Evolutionary conservation across 2,113 vertebrate species (phyloP), one percentile per base, ranked within the genome.

Genomic region (Planiliza haematocheilus): DNA sequence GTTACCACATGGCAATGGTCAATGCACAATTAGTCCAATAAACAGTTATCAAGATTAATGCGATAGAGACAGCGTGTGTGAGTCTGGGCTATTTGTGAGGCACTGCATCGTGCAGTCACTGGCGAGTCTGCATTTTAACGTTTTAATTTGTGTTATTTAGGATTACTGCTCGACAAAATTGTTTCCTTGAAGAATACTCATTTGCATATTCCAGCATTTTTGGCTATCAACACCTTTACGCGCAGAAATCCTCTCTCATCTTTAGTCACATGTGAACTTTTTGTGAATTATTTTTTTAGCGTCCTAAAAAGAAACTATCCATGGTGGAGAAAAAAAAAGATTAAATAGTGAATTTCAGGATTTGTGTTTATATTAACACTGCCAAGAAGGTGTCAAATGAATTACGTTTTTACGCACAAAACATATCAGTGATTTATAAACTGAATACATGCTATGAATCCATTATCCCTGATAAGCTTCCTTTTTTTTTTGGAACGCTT

Each of bases 31-130:
- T 62, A 79, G 62, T 39, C 41, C 21, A 55, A 71, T 71, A 46
- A 61, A 64, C 65, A 77, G 43, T 73, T 57, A 72, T 60, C 49
- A 48, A 45, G 45, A 71, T 83, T 56, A 82, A 84, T 59, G 41
- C 41, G 71, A 52, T 36, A n/a, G 36, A 3, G 11, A 36, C 49
- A 38, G 46, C 59, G 34, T 30, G 37, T 18, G 9, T 37, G 52
- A 18, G 7, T 11, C 51, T 10, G 55, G 62, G 30, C 7, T 13
- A 36, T 41, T 43, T 53, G 48, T 18, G 7, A 51, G 48, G 37
- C 48, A 36, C 2, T 65, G 17, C 52, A 34, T 14, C n/a, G 30
- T 38, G 8, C n/a, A 30, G 24, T 30, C 21, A 53, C 17, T 11
- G 37, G 13, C 6, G 12, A 45, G 6, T 61, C n/a, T 50, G 48